Evolutionary conservation across 2,113 vertebrate species (phyloP), one percentile per base, ranked within the genome.

Genomic region (Chaetodon auriga): DNA sequence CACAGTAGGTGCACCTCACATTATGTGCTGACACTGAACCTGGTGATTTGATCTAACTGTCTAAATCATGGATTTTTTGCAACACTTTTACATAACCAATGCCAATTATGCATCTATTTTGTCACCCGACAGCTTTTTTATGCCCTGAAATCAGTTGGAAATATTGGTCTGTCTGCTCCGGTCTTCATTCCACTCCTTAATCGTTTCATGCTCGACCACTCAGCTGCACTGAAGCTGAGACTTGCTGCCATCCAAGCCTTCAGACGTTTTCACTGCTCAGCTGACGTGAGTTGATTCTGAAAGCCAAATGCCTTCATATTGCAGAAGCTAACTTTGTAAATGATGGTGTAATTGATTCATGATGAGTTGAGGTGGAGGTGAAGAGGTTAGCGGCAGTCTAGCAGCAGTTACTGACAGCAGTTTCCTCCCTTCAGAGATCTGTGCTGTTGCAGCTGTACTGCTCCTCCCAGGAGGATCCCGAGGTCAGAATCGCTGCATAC

Each of bases 401-500:
- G 64, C 19, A n/a, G 51, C 68, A 36, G 62, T 91, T 55, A 90
- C 75, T 94, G 92, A 94, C 91, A 85, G 53, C 80, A 60, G 76
- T 38, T 88, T 95, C 72, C 88, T 75, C 92, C 78, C 87, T 16
- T 61, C 87, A 98, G 97, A 95, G 93, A 65, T 69, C 86, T n/a
- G 1, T 90, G 82, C 94, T 97, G 90, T 71, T 95, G 85, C 94
- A 86, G 77, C 91, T 97, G 63, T 97, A 97, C 85, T 84, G 95
- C 83, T 85, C 86, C 41, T 85, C 84, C 30, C 91, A 90, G 0
- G 97, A 97, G 88, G 95, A 97, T 36, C 91, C 92, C 1, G 97
- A 98, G 94, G 92, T 98, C 93, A 93, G 95, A 90, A 96, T 97
- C 66, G 93, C 95, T 43, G 95, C 97, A 72, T 97, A 96, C 94